Conservation (phyloP, 1,140 invertebrate genomes). For the Drosophila ogumai region DNA sequence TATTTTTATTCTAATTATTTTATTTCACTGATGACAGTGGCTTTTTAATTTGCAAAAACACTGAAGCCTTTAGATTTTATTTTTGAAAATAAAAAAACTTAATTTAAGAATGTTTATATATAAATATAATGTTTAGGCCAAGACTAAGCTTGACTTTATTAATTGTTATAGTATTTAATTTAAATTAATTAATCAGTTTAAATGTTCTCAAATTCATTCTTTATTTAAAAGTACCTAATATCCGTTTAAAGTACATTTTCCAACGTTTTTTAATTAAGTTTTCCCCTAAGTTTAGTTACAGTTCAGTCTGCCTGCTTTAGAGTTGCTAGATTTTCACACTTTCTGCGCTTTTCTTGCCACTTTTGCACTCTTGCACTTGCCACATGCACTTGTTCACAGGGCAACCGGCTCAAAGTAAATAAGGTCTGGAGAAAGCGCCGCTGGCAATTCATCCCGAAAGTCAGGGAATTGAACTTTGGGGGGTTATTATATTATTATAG, state of each 20-base stretch:
- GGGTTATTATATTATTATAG: slow-evolving; percentile 16
- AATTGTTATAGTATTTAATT: background rate
- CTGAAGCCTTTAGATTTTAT: background rate
- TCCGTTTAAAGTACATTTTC: background rate
- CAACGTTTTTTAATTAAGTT: background rate
- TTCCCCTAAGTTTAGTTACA: background rate
- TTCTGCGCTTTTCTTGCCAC: slow-evolving; percentile 23
- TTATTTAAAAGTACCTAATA: background rate
- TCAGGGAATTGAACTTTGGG: slow-evolving; percentile 21
- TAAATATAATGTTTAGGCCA: background rate
- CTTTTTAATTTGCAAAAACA: background rate
- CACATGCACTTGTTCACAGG: slow-evolving; percentile 63
- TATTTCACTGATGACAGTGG: background rate
- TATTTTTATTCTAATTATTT: background rate
- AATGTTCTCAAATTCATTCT: background rate
- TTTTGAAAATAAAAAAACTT: background rate
- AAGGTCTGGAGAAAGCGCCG: slow-evolving; percentile 55
- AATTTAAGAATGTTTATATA: background rate
- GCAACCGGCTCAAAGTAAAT: slow-evolving; percentile 76
- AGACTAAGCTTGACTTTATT: too few species aligned
- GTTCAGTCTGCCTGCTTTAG: slow-evolving; percentile 9
- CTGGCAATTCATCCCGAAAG: slow-evolving; percentile 55
- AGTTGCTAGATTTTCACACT: slow-evolving; percentile 22
- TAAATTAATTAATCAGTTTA: too few species aligned
- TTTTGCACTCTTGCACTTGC: slow-evolving; percentile 30